Evolutionary conservation across 2,797 vertebrate species (phyloP), one percentile per base, ranked within the genome.

Genomic region (Phoeniculus purpureus): DNA sequence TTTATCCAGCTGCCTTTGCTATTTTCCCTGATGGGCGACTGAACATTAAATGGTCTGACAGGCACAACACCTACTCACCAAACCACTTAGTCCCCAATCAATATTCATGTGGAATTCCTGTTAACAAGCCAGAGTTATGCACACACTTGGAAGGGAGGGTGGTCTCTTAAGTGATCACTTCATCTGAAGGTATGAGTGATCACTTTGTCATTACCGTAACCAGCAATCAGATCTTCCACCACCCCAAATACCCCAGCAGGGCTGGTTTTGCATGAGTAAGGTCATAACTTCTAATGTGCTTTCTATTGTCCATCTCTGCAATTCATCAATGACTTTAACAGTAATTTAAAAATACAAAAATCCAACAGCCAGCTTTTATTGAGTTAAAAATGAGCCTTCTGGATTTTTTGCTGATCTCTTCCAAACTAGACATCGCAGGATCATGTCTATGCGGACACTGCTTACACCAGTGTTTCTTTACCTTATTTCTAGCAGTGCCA

Each of bases 41-140:
- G 92, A 84, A 93, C 71, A 70, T 86, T 92, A 89, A 93, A 92
- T 52, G 75, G 81, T 66, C 80, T 83, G 90, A 91, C 85, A 94
- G 52, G 73, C 77, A 94, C 89, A 92, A 92, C 90, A 59, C 10
- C 20, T 16, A 87, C 82, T 86, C 73, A 84, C 60, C 55, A 73
- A 75, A 50, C 83, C 76, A 81, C 85, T 96, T 90, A 90, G 25
- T 80, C 52, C 52, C 71, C 61, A 81, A 93, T 93, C 89, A 94
- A 94, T 93, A 92, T 61, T 76, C 87, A 93, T 5, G 0, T 37
- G 74, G 67, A 93, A 93, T 59, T 88, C 61, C 62, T 92, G 91
- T 92, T 94, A 94, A 89, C 76, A 88, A 92, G 76, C n/a, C 64
- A 74, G 56, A 85, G 64, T 72, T 90, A 72, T 34, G 61, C 65